Conservation (phyloP, 2,113 vertebrate species). For the Hemiscyllium ocellatum region DNA sequence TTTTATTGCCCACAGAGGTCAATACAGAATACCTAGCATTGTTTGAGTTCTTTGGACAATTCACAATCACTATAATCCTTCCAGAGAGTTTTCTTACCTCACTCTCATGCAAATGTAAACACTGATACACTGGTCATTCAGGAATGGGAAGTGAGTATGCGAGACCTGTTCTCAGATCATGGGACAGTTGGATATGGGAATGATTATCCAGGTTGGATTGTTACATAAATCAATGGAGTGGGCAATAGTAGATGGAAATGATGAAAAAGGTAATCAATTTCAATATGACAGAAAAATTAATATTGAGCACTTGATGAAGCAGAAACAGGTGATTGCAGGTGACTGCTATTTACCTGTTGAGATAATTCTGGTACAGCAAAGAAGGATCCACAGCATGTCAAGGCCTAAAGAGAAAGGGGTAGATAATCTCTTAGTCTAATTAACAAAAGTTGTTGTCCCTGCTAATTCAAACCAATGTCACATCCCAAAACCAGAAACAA, state of each 20-base stretch:
- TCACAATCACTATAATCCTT: neutral
- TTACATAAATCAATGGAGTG: neutral
- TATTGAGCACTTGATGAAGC: neutral
- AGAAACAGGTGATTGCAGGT: neutral
- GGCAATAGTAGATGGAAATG: neutral
- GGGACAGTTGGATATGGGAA: neutral
- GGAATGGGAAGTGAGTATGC: neutral
- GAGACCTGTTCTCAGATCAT: neutral
- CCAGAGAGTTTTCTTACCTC: neutral
- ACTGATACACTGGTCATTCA: neutral
- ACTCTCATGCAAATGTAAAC: neutral
- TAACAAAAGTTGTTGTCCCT: neutral
- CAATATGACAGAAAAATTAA: neutral
- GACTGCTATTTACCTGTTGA: slow-evolving; percentile 29
- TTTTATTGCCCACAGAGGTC: neutral
- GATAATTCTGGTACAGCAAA: slow-evolving; percentile 29
- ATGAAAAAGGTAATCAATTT: neutral
- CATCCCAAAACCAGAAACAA: neutral
- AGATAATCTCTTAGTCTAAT: slow-evolving; percentile 32
- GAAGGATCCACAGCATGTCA: slow-evolving; percentile 32
- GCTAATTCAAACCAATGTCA: neutral
- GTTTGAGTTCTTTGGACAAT: neutral
- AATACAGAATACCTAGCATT: neutral
- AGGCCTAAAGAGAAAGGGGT: slow-evolving; percentile 23
- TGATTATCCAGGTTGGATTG: neutral